Evolutionary conservation across 2,888 invertebrate species (phyloP), one percentile per base, ranked within the genome.

Genomic region (Micropterix aruncella): DNA sequence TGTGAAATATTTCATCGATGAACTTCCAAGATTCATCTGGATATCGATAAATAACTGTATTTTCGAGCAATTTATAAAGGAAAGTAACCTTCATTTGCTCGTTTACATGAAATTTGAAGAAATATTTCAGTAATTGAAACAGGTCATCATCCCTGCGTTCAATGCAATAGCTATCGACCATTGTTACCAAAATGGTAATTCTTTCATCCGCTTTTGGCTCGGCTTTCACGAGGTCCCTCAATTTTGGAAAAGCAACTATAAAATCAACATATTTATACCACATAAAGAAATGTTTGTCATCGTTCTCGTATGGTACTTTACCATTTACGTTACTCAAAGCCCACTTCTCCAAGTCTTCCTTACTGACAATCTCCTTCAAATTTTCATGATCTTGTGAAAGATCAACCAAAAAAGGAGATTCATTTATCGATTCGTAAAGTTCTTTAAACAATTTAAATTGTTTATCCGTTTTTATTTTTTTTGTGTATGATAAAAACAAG

Each of bases 81-180:
- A 40, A 40, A 12, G 17, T 18, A n/a, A 18, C 2, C 3, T 15
- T 17, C 4, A 3, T 4, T 16, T 40, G 40, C 12, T 40, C 40
- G 14, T 40, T 40, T 3, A 40, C 18, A 12, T 40, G 40, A 18
- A 18, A 4, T 5, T 3, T 40, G 40, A 40, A 40, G n/a, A 18
- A 40, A 14, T 18, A 18, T 3, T 40, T 17, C 4, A 40, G n/a
- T 12, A 40, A 15, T 40, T 18, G 40, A 3, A 27, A 27, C 12
- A 27, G 12, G 5, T 27, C 27, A 5, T 27, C 27, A 27, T 5
- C 7, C 12, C 12, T 27, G 12, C 12, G 5, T 12, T 12, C 7
- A 5, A 5, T 27, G 27, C 27, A 5, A 12, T 27, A 27, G 27
- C 27, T 27, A 27, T 27, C 27, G 27, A 27, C 27, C 27, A 27